Base-by-base conservation (phyloP, 1,140 invertebrate species). In the Dendroctonus valens region DNA sequence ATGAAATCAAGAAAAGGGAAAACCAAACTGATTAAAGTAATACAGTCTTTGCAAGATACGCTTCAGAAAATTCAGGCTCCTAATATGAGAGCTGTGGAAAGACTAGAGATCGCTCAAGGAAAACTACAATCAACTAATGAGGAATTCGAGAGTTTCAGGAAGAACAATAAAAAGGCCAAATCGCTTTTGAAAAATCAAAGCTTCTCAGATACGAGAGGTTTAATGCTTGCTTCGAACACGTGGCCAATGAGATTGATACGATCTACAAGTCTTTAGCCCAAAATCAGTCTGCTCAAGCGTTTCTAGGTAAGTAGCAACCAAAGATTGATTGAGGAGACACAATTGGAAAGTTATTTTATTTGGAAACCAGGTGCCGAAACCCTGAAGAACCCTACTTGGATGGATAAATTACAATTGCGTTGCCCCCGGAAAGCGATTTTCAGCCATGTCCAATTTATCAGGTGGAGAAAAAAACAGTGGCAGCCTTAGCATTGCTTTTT, bases 381-480 rank as follows among this genome's bases (percentile, higher is more conserved):
- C 94, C 95, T 0, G 97, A 99, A 82, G 97, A 99, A 80, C 97
- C 97, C 0, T 99, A 98, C 81, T 81, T 98, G 68, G 97, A 98
- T 83, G 97, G 54, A 94, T 99, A 59, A 97, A 96, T 80, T 99
- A 98, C 80, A 98, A 98, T 83, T 99, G 97, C 83, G 96, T 99
- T 49, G 97, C 96, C 54, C 97, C 97, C 26, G 96, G 97, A 38
- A 75, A 75, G 69, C 57, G 74, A 65, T 99, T 98, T 81, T 93
- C 96, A 78, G 96, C 96, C 11, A 99, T 99, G 97, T 96, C 94
- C 70, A 99, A 98, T 84, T 84, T 99, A 51, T 97, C 94, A 77
- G 97, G 97, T 73, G 97, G 97, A 68, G 97, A 99, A 82, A 99
- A n/a, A 99, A 82, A 99, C 97, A 5, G 94, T 99, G 7, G 97